Base-by-base conservation (phyloP, 1,140 invertebrate species). In the Cydia pomonella region DNA sequence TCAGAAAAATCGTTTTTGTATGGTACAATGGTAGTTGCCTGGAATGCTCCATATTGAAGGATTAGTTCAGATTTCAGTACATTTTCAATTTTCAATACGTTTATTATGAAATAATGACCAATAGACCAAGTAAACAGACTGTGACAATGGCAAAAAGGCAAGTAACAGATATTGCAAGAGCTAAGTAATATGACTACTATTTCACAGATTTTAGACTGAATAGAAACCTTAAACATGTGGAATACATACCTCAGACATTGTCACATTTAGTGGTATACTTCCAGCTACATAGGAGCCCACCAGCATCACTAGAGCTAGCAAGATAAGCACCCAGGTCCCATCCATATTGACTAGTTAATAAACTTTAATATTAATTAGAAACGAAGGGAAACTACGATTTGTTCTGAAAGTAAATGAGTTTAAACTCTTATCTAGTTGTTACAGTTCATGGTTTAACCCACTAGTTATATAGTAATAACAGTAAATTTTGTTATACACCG, bases 241-340 rank as follows among this genome's bases (percentile, higher is more conserved):
- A 41, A 78, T 21, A 38, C 83, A 84, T 95, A 99, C 98, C 96
- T 99, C 98, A 62, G 98, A 99, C 87, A 99, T 95, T 83, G 95
- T 96, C 84, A 99, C 96, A 75, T 98, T 96, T 77, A 99, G 93
- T 27, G 99, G 99, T 82, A 99, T 96, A 75, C 96, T 97, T 64
- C 99, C 99, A 77, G 98, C 96, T 33, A 99, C 88, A 93, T 98
- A 99, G 75, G 98, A 99, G 1, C 98, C 99, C 59, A 99, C 93
- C 69, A 99, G 93, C 98, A 99, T 99, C 66, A 99, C 97, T 75
- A 98, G 79, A 23, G 96, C 96, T 59, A 99, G 92, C 79, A 97
- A 94, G 85, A 97, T 94, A 72, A 99, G 93, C 76, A 98, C 95
- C 80, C 95, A 93, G 25, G 96, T 96, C 85, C 97, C 97, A 89